phyloP scores from a whole-genome alignment of 2,888 invertebrate species.

The Acleris emargana region DNA sequence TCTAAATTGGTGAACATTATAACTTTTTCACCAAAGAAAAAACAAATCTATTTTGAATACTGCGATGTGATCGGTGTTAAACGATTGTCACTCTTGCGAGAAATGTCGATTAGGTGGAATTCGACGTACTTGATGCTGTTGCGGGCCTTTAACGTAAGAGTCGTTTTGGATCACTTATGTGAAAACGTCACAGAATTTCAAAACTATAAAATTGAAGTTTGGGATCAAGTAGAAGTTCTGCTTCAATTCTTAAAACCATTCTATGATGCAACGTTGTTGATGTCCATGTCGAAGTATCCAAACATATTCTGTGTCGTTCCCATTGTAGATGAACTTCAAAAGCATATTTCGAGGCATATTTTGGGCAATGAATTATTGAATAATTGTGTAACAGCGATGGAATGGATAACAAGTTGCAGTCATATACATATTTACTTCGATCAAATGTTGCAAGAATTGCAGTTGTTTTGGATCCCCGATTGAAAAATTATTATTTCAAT shows the following conservation, averaged over 20 bases:
- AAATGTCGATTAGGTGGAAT: slow-evolving; percentile 14
- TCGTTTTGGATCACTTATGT: slow-evolving; percentile 1
- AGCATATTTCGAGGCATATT: slow-evolving; percentile 6
- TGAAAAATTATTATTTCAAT: slow-evolving; percentile 3
- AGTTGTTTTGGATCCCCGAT: slow-evolving; percentile 9
- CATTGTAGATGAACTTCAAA: slow-evolving; percentile 1
- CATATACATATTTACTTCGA: slow-evolving; percentile 7
- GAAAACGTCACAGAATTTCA: slow-evolving; percentile 4
- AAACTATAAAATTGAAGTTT: slow-evolving; percentile 8
- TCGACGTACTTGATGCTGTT: slow-evolving; percentile 8
- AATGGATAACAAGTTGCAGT: slow-evolving; percentile 8
- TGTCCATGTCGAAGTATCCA: slow-evolving; percentile 8
- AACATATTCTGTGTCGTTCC: slow-evolving; percentile 14
- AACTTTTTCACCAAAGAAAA: slow-evolving; percentile 13
- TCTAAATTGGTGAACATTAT: slow-evolving; percentile 13
- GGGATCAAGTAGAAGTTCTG: slow-evolving; percentile 10
- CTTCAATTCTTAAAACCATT: slow-evolving; percentile 10
- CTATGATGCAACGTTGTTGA: slow-evolving; percentile 2
- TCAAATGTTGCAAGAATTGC: slow-evolving; percentile 10
- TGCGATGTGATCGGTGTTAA: slow-evolving; percentile 5
- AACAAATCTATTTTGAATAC: slow-evolving; percentile 9
- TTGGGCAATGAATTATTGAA: slow-evolving; percentile 6
- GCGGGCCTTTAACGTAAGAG: slow-evolving; percentile 2
- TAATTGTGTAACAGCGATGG: slow-evolving; percentile 10
- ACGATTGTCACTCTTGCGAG: slow-evolving; percentile 12